Evolutionary conservation across 2,797 vertebrate genomes (phyloP).

Genomic region (Cryptoblepharus egeriae): DNA sequence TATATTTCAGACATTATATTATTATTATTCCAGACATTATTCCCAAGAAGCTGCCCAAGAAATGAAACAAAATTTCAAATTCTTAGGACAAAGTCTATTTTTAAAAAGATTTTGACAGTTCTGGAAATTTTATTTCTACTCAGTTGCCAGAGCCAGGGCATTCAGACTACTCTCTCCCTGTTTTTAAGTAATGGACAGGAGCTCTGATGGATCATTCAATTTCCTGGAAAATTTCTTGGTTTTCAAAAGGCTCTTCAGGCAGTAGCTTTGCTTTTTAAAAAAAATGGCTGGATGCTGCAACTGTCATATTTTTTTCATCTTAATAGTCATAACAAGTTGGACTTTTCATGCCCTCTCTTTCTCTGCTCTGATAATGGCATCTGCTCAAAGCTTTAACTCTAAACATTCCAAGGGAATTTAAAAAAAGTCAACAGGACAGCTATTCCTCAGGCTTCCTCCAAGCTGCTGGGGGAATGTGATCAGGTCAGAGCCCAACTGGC

Average conservation of each 20-base stretch:
- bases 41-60: background rate
- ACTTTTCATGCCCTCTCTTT: background rate
- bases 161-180: background rate
- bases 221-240: slow-evolving; percentile 2
- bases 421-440: background rate
- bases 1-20: too few species aligned
- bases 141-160: rapidly evolving
- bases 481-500: too few species aligned
- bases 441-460: background rate
- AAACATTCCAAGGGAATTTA: background rate
- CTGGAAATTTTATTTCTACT: background rate
- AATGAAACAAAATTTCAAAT: background rate
- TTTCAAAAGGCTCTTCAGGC: slow-evolving; percentile 37
- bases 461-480: background rate
- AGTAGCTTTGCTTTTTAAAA: background rate
- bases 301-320: slow-evolving; percentile 11
- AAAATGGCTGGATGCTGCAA: slow-evolving; percentile 26
- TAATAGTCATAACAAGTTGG: slow-evolving; percentile 23
- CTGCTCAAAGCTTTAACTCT: slow-evolving; percentile 16
- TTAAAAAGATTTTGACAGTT: background rate
- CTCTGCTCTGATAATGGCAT: background rate
- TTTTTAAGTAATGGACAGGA: background rate
- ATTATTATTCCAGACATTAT: too few species aligned
- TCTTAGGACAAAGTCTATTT: background rate
- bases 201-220: background rate